Evolutionary conservation across 2,888 invertebrate species (phyloP).

Genomic region (Seladonia tumulorum): DNA sequence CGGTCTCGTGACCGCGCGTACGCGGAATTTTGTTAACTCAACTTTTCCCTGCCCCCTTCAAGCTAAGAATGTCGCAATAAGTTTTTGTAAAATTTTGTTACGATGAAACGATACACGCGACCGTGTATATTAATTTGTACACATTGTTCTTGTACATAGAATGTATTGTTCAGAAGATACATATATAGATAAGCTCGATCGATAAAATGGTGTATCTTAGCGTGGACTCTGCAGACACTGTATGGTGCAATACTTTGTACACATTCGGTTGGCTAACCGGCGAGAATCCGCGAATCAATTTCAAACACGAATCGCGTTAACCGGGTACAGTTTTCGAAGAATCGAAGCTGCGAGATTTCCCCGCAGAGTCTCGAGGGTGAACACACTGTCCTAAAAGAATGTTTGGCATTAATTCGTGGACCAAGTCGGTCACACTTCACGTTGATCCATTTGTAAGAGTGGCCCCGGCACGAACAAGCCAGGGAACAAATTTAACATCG

Average conservation of each 20-base stretch:
- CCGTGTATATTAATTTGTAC: slow-evolving; percentile 50
- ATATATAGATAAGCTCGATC: slow-evolving; percentile 38
- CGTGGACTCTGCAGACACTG: slow-evolving; percentile 39
- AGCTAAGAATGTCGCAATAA: slow-evolving; percentile 27
- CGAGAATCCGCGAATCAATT: slow-evolving; percentile 12
- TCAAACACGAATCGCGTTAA: slow-evolving; percentile 31
- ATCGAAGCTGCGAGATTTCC: background rate
- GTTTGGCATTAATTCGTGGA: slow-evolving; percentile 34
- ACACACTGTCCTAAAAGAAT: slow-evolving; percentile 14
- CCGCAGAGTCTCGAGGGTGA: background rate
- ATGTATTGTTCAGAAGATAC: slow-evolving; percentile 45
- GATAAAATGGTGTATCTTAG: slow-evolving; percentile 44
- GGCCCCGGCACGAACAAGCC: background rate
- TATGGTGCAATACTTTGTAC: slow-evolving; percentile 60
- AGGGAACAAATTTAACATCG: background rate
- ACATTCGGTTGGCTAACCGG: slow-evolving; percentile 17
- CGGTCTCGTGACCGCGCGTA: background rate
- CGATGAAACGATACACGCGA: slow-evolving; percentile 27
- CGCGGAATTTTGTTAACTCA: slow-evolving; percentile 13
- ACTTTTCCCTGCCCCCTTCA: background rate
- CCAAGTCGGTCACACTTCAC: background rate
- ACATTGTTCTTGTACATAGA: slow-evolving; percentile 54
- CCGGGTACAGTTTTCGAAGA: slow-evolving; percentile 12
- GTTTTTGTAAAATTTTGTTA: slow-evolving; percentile 35
- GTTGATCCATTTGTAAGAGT: slow-evolving; percentile 28